These are phyloP conservation scores for Eristalis intricaria DNA, from an alignment of 2,888 invertebrate species.

Conservation along the genomic window DNA sequence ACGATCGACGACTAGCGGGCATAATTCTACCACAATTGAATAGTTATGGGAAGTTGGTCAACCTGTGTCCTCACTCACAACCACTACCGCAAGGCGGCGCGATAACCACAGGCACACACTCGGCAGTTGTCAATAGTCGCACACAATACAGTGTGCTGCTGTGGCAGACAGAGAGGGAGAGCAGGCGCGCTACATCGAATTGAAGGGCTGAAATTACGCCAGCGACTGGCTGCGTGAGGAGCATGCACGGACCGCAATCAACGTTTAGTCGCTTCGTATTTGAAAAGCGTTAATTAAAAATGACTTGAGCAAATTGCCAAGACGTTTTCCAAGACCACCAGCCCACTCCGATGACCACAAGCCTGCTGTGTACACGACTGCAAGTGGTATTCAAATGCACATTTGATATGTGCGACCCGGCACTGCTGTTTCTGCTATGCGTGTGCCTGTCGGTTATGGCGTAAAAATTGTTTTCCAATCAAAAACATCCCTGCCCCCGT, in stretches of 20 bases:
- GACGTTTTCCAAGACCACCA: conserved; percentile 30
- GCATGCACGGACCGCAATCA: conserved; percentile 41
- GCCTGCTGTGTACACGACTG: conserved; percentile 21
- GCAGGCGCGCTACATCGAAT: background rate
- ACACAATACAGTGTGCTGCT: background rate
- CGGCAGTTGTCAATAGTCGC: conserved; percentile 40
- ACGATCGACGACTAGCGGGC: conserved; percentile 27
- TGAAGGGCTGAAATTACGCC: conserved; percentile 36
- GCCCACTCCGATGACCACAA: conserved; percentile 7
- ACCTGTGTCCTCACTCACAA: conserved; percentile 23
- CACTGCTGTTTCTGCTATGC: conserved; percentile 33
- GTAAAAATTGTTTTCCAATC: conserved; percentile 64
- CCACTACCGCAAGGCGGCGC: conserved; percentile 17
- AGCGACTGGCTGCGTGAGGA: conserved; percentile 21
- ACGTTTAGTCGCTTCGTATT: conserved; percentile 72
- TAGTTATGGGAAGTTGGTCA: conserved; percentile 60
- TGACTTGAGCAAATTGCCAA: conserved; percentile 67
- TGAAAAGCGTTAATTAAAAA: conserved; percentile 73
- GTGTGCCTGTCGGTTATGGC: background rate
- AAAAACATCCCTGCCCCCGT: background rate
- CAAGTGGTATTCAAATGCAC: conserved; percentile 57
- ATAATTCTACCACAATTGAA: conserved; percentile 34
- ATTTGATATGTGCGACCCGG: conserved; percentile 46
- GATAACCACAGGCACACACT: conserved; percentile 13
- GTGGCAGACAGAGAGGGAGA: background rate